Evolutionary conservation across 2,888 invertebrate species (phyloP), one percentile per base, ranked within the genome.

Genomic region (Augiades crinisus): DNA sequence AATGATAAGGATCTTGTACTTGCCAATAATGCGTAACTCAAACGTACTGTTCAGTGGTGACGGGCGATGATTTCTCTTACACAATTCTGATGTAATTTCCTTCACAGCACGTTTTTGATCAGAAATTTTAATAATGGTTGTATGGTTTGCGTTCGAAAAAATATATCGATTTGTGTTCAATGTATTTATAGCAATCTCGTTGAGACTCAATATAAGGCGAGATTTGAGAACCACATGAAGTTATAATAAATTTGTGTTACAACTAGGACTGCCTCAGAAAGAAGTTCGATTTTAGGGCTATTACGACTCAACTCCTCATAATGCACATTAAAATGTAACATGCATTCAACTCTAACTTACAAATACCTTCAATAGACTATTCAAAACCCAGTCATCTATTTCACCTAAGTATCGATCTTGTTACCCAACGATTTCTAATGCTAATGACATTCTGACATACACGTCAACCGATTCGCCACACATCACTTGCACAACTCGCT

Each of bases 1-100:
- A 67, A 78, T 77, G 84, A 83, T 86, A 82, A 73, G 81, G 78
- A 85, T 81, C 81, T 75, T 76, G 76, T 78, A 78, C 59, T 61
- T 60, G 56, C 54, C 56, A 59, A 60, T 59, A 61, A 59, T 60
- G 58, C 55, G 55, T 56, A 46, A 45, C 51, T 51, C 51, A 51
- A 45, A 51, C 31, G 51, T 44, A 50, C 43, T 50, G 43, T 44
- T 43, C 36, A 19, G 17, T 16, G 50, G 31, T 51, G 45, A 36
- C 10, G 45, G 45, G 24, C 45, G 22, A 24, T 16, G 50, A 44
- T 37, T 50, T 44, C 30, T 37, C 14, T 37, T 19, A 21, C 19
- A 43, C 36, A 50, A 21, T 19, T 44, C 30, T 30, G 30, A 30
- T 43, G 43, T 50, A 36, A 44, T 36, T 51, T 44, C 38, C 47